Evolutionary conservation across 2,113 vertebrate genomes (phyloP).

Genomic region (Calcarius ornatus): DNA sequence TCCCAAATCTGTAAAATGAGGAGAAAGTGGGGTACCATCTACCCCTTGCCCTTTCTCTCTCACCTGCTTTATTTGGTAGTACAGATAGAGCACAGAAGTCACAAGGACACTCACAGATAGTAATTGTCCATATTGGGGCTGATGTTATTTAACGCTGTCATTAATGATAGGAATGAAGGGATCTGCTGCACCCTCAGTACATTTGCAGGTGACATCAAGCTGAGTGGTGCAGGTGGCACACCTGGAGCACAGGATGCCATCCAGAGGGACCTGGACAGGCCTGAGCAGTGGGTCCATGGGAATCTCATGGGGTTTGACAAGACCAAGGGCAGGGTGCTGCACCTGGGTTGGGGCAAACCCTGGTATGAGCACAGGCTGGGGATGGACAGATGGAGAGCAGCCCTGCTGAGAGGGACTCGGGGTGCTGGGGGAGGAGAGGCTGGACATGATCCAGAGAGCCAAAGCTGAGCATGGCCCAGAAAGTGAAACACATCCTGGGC

Average conservation of each 20-base stretch:
- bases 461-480: not conserved
- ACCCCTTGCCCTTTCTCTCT: not conserved
- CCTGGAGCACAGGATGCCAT: not conserved
- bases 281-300: not conserved
- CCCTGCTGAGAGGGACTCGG: not conserved
- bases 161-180: not conserved
- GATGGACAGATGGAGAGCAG: not conserved
- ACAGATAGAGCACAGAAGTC: not conserved
- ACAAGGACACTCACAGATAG: not conserved
- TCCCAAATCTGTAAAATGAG: not conserved
- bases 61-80: not conserved
- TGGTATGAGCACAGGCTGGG: not conserved
- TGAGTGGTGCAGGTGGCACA: not conserved
- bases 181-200: accelerated
- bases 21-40: not conserved
- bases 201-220: not conserved
- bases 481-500: not conserved
- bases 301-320: not conserved
- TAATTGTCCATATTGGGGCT: accelerated
- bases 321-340: not conserved
- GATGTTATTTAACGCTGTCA: not conserved
- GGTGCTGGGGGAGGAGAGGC: not conserved
- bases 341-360: not conserved
- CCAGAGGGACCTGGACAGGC: not conserved
- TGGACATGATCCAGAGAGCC: not conserved